Evolutionary conservation across 1,140 invertebrate genomes (phyloP), one percentile per base, ranked within the genome.

Genomic region (Rhyacophila brunnea): DNA sequence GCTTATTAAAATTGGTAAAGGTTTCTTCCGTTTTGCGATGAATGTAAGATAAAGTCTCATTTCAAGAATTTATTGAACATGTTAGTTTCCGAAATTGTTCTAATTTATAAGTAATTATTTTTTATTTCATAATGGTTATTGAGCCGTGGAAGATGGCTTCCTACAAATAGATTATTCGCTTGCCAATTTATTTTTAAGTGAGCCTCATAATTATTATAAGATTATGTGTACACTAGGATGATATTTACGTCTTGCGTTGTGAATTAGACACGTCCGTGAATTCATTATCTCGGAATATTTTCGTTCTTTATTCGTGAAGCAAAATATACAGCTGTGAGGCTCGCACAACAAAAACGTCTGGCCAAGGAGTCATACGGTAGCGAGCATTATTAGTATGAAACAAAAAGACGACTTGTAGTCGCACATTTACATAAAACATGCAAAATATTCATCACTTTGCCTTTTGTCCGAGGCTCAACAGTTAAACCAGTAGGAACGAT

Each of bases 341-440:
- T n/a, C 15, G 44, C 45, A 49, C 20, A 49, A 49, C 34, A 15
- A 45, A 45, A 45, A n/a, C n/a, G 55, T 23, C 45, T 35, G 14
- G 45, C 15, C 55, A 40, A 49, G 46, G 46, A 49, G 42, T 49
- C 55, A 49, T 20, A 49, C 55, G 55, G 55, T 57, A 57, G 55
- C 55, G 55, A 57, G 55, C 55, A 57, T 57, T 56, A 32, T 28
- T 43, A 32, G 32, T 10, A 14, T n/a, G 20, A 11, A n/a, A 57
- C 55, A 57, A 57, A 57, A 36, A 19, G 35, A 36, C 34, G n/a
- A 28, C 51, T n/a, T 34, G 44, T 54, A 38, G 51, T 34, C 13
- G 51, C 14, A 43, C 55, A 57, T 57, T 49, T 57, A 46, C 55
- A 57, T 57, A 49, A 48, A 57, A 49, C 46, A 57, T 57, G 55